Evolutionary conservation across 2,888 invertebrate species (phyloP).

Genomic region (Rhamphomyia laevipes): DNA sequence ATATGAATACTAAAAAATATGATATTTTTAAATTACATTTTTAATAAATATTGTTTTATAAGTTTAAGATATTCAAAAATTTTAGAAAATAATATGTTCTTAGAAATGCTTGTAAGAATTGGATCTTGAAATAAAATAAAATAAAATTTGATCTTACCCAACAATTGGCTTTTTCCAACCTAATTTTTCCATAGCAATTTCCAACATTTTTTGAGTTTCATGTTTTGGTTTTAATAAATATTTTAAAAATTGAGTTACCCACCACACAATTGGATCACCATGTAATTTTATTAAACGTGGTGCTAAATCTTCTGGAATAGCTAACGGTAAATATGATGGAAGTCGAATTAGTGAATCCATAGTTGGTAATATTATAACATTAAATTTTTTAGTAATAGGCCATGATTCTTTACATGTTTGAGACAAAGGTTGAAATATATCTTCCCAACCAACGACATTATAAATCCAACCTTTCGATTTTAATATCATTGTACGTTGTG

Average conservation of each 20-base stretch:
- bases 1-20: conserved; percentile 56
- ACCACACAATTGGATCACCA: conserved; percentile 95
- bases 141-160: conserved; percentile 56
- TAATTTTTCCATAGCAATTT: conserved; percentile 62
- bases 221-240: conserved; percentile 77
- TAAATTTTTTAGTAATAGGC: conserved; percentile 60
- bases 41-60: no score
- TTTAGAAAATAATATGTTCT: no score
- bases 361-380: conserved; percentile 83
- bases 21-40: background rate
- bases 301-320: conserved; percentile 84
- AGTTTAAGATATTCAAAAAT: no score
- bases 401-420: conserved; percentile 66
- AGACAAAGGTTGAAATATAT: conserved; percentile 83
- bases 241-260: conserved; percentile 92
- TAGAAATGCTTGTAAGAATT: no score
- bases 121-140: no score
- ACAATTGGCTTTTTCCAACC: conserved; percentile 80
- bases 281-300: conserved; percentile 68
- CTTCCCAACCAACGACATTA: conserved; percentile 86
- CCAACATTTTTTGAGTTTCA: conserved; percentile 57
- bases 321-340: conserved; percentile 77
- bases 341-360: conserved; percentile 81
- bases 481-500: conserved; percentile 81
- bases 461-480: conserved; percentile 94